Conservation (phyloP, 64 coral and sea anemone species). For the Montipora cactus region DNA sequence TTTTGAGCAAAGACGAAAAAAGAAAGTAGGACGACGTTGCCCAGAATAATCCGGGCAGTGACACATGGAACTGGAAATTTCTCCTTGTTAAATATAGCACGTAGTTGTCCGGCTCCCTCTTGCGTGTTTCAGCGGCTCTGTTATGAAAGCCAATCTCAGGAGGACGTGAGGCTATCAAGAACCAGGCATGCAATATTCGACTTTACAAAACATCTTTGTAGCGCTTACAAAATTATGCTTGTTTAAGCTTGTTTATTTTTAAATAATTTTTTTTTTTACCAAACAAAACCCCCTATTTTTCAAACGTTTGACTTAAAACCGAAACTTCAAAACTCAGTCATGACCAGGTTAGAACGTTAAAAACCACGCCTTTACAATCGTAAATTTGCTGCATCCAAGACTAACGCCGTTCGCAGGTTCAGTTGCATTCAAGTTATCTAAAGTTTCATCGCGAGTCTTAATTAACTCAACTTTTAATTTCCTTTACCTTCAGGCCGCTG, state of each 20-base stretch:
- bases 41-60: no score
- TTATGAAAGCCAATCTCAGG: slow-evolving; percentile 45
- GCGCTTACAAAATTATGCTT: slow-evolving; percentile 1
- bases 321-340: slow-evolving; percentile 9
- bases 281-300: slow-evolving; percentile 6
- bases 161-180: slow-evolving; percentile 4
- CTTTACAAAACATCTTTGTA: background rate
- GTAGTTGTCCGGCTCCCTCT: background rate
- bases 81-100: slow-evolving; percentile 33
- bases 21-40: no score
- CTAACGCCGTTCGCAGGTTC: no score
- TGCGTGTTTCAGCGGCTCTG: background rate
- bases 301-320: no score
- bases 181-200: slow-evolving; percentile 28
- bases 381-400: background rate
- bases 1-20: background rate
- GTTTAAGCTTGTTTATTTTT: slow-evolving; percentile 46
- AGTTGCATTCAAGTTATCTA: background rate
- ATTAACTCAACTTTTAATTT: slow-evolving; percentile 28
- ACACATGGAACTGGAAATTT: slow-evolving; percentile 11
- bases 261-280: slow-evolving; percentile 1
- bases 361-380: background rate
- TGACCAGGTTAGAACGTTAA: background rate
- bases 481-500: slow-evolving; percentile 10
- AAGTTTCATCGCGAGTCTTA: slow-evolving; percentile 18